These are phyloP conservation scores for Fabriciana adippe DNA, from an alignment of 2,888 invertebrate species.

Conservation along the genomic window DNA sequence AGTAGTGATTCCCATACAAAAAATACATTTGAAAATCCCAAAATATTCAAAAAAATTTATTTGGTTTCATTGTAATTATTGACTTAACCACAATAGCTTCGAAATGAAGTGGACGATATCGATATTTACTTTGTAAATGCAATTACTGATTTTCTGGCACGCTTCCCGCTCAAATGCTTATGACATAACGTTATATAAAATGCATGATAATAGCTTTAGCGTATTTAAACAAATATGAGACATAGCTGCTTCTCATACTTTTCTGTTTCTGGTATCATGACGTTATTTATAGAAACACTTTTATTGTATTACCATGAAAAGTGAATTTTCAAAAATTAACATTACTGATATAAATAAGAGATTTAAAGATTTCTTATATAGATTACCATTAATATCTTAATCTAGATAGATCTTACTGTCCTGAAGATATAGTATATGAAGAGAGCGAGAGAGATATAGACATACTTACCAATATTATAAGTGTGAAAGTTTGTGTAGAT, in stretches of 20 bases:
- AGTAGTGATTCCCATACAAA: no score
- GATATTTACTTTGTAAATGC: slow-evolving; percentile 22
- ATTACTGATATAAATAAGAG: no score
- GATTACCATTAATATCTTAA: neutral
- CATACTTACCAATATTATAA: no score
- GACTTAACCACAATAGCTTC: slow-evolving; percentile 21
- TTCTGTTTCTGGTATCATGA: neutral
- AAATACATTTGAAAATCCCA: neutral
- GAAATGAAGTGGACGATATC: slow-evolving; percentile 12
- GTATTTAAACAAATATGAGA: neutral
- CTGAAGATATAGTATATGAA: no score
- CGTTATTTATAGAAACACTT: neutral
- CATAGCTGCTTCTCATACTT: no score
- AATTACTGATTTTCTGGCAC: slow-evolving; percentile 23
- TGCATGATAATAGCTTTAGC: neutral
- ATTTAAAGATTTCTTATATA: no score
- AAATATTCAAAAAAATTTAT: neutral
- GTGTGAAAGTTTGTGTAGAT: no score
- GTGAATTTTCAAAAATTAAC: no score
- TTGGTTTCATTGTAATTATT: slow-evolving; percentile 20
- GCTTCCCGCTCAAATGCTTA: slow-evolving; percentile 15
- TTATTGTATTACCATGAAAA: no score
- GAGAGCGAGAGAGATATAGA: no score
- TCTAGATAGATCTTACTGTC: neutral
- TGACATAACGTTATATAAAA: slow-evolving; percentile 24